Percentiles rank a stretch among this genome's conserved stretches.
These are phyloP conservation scores for Laticauda colubrina DNA, from an alignment of 2,113 vertebrate species.

Conservation along the genomic window DNA sequence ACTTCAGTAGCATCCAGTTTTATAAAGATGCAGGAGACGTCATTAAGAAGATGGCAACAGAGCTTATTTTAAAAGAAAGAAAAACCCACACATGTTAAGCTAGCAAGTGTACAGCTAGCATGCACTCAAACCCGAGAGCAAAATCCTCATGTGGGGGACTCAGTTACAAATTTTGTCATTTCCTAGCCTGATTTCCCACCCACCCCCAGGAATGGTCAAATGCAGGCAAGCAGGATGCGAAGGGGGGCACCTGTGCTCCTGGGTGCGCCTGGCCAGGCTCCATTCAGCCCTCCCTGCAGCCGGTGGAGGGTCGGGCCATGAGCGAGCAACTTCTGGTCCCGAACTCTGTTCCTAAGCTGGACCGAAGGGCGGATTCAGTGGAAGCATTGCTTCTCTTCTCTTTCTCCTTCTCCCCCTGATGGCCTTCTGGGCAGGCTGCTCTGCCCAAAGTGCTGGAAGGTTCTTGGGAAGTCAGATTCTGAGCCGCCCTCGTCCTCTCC, in stretches of 20 bases:
- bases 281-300: neutral
- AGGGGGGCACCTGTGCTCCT: neutral
- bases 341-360: neutral
- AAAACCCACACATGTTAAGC: neutral
- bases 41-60: neutral
- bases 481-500: neutral
- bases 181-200: neutral
- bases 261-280: neutral
- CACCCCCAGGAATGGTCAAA: neutral
- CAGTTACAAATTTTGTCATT: neutral
- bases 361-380: neutral
- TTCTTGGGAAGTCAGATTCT: neutral
- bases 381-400: neutral
- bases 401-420: neutral
- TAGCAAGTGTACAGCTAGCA: neutral
- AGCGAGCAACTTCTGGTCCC: no score
- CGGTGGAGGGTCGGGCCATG: neutral
- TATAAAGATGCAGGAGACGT: neutral
- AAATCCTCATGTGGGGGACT: neutral
- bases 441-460: neutral
- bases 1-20: neutral
- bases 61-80: neutral
- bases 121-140: neutral
- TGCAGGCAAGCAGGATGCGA: neutral
- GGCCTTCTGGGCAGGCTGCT: neutral